Percentiles rank a stretch among this genome's conserved stretches.
These are phyloP conservation scores for Parazoanthus swiftii DNA, from an alignment of 92 coral and sea anemone genomes.

Conservation along the genomic window DNA sequence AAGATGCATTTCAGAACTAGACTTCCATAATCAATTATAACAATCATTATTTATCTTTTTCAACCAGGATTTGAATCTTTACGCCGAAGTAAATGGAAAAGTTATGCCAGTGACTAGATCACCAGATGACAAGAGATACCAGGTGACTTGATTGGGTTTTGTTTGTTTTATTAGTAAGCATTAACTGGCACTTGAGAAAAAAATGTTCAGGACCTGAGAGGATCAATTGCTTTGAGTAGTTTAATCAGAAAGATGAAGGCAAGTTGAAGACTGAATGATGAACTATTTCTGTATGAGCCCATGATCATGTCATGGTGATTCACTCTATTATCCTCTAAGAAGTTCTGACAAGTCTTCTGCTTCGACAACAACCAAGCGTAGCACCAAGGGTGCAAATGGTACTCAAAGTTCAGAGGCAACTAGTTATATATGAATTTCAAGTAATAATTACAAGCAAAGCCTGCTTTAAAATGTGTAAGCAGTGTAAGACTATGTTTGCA, in stretches of 20 bases:
- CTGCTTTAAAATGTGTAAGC: too few species aligned
- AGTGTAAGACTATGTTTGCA: too few species aligned
- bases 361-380: not conserved
- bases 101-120: constrained; percentile 93
- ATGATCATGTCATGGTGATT: constrained; percentile 64
- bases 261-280: constrained; percentile 59
- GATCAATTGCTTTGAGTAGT: not conserved
- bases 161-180: not conserved
- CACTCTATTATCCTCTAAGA: constrained; percentile 79
- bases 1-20: not conserved
- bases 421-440: not conserved
- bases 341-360: constrained; percentile 86
- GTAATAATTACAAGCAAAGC: not conserved
- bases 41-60: not conserved
- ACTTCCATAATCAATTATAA: not conserved
- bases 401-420: not conserved
- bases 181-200: not conserved
- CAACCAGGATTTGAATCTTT: constrained; percentile 75
- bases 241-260: too few species aligned
- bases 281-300: constrained; percentile 59
- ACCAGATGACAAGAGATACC: constrained; percentile 79
- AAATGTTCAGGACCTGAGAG: not conserved
- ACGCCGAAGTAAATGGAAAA: constrained; percentile 96
- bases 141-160: constrained; percentile 52
- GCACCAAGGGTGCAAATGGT: too few species aligned